Evolutionary conservation across 2,888 invertebrate genomes (phyloP).

Genomic region (Liposcelis brunnea): DNA sequence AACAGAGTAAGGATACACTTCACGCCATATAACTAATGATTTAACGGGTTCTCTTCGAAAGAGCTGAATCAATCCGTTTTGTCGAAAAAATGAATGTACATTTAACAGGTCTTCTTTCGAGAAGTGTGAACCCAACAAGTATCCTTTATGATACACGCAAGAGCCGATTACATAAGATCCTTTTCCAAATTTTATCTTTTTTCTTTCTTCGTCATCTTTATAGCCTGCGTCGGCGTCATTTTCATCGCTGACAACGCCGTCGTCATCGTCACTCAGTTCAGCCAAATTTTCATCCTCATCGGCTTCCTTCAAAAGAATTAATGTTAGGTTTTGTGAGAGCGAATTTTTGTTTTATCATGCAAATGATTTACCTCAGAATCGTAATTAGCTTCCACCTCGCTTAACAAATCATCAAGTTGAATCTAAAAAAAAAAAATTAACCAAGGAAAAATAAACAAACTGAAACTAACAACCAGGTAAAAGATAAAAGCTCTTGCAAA

Average conservation of each 20-base stretch:
- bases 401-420: slow-evolving; percentile 71
- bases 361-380: too few species aligned
- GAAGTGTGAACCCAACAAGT: slow-evolving; percentile 61
- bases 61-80: slow-evolving; percentile 55
- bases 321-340: too few species aligned
- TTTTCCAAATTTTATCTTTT: neutral
- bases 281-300: too few species aligned
- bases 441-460: too few species aligned
- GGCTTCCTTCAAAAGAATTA: too few species aligned
- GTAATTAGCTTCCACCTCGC: slow-evolving; percentile 78
- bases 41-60: slow-evolving; percentile 46
- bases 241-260: slow-evolving; percentile 24
- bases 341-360: too few species aligned
- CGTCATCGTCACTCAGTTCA: too few species aligned
- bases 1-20: slow-evolving; percentile 44
- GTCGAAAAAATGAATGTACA: slow-evolving; percentile 53
- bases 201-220: too few species aligned
- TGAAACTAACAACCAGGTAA: slow-evolving; percentile 4
- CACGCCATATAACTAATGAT: slow-evolving; percentile 58
- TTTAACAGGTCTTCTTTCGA: slow-evolving; percentile 55
- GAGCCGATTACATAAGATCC: neutral
- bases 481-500: neutral
- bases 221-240: slow-evolving; percentile 26
- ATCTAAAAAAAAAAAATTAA: too few species aligned
- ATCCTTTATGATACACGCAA: slow-evolving; percentile 36